phyloP scores from a whole-genome alignment of 2,888 invertebrate species.

The Acanthosepion pharaonis region DNA sequence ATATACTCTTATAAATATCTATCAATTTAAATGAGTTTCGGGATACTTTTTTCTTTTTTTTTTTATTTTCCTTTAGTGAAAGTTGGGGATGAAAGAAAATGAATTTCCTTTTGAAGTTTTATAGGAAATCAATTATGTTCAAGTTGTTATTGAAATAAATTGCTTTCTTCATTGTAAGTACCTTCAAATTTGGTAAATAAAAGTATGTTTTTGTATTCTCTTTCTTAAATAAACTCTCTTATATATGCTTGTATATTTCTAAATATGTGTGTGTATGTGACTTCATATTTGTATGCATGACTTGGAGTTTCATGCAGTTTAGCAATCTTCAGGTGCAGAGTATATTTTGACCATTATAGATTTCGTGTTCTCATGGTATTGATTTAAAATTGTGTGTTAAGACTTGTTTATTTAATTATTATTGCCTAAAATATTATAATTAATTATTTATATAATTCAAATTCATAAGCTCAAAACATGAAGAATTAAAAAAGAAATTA shows the following conservation, averaged over 20 bases:
- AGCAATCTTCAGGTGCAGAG: too few species aligned
- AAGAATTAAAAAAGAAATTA: too few species aligned
- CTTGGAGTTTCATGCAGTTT: too few species aligned
- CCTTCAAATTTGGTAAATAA: background rate
- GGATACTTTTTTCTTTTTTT: background rate
- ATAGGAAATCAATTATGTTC: background rate
- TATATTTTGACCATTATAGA: too few species aligned
- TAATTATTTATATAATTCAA: too few species aligned
- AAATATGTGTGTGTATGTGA: too few species aligned
- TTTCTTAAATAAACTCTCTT: background rate
- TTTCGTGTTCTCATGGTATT: too few species aligned
- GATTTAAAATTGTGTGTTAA: too few species aligned
- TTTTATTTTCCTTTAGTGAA: background rate
- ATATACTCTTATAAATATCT: background rate
- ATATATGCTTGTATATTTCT: background rate
- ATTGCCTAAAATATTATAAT: too few species aligned
- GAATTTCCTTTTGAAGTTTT: constrained; percentile 33
- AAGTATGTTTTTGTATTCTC: background rate
- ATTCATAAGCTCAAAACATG: too few species aligned
- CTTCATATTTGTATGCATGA: too few species aligned
- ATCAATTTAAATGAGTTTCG: background rate
- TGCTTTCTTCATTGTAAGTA: background rate
- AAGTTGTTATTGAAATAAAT: background rate
- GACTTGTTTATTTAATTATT: too few species aligned
- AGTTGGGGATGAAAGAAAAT: background rate